Conservation (phyloP, 2,888 invertebrate genomes). For the Caenorhabditis panamensis region DNA sequence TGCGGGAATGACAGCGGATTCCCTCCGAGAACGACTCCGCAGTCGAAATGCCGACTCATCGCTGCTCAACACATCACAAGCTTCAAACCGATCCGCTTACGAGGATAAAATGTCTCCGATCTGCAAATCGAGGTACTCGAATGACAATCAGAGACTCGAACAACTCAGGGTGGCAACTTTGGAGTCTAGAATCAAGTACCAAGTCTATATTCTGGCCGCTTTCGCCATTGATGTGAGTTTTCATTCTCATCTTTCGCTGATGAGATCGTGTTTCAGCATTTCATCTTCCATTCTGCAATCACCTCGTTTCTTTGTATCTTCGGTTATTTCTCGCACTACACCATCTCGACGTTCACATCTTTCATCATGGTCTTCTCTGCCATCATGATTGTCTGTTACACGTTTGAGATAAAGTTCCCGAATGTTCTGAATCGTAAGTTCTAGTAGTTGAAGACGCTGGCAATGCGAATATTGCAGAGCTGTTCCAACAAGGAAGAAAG, state of each 20-base stretch:
- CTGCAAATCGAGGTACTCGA: constrained; percentile 33
- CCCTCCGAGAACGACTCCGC: constrained; percentile 44
- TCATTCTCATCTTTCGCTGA: no score
- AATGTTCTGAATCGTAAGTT: constrained; percentile 12
- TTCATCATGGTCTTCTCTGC: constrained; percentile 8
- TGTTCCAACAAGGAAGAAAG: constrained; percentile 9
- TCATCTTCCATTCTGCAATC: constrained; percentile 31
- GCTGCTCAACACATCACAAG: constrained; percentile 35
- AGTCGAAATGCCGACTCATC: constrained; percentile 45
- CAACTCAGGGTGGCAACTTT: constrained; percentile 13
- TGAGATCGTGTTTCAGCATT: constrained; percentile 27
- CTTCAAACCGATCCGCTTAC: constrained; percentile 35
- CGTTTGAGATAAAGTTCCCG: constrained; percentile 53
- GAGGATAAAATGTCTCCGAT: constrained; percentile 54
- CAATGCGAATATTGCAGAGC: constrained; percentile 4
- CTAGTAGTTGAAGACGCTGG: not conserved
- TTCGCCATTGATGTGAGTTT: constrained; percentile 43
- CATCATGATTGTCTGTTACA: constrained; percentile 17
- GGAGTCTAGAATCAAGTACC: constrained; percentile 41
- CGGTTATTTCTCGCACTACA: constrained; percentile 11
- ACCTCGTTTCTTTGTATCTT: constrained; percentile 37
- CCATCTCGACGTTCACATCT: not conserved
- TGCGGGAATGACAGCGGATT: constrained; percentile 32
- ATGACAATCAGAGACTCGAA: constrained; percentile 45
- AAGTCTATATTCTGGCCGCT: constrained; percentile 10